A percentile compares a stretch with the other conserved stretches of the same genome.
These are phyloP conservation scores for Hirudinaria manillensis DNA, from an alignment of 2,888 invertebrate genomes.

Conservation along the genomic window DNA sequence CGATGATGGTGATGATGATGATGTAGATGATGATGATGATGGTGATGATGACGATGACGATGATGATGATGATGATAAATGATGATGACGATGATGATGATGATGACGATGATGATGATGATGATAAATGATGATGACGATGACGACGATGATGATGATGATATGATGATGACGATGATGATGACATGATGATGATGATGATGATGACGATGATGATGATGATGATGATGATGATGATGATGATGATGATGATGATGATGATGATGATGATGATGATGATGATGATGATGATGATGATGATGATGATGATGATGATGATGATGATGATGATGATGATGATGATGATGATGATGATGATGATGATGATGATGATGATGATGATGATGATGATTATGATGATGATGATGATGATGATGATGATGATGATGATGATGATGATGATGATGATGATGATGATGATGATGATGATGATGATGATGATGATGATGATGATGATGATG, in stretches of 20 bases:
- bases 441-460: constrained; percentile 18
- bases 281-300: constrained; percentile 1
- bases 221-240: constrained; percentile 9
- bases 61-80: constrained; percentile 18
- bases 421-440: constrained; percentile 5
- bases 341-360: neutral
- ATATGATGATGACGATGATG: constrained; percentile 25
- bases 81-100: constrained; percentile 30
- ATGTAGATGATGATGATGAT: constrained; percentile 30
- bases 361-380: neutral
- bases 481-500: constrained; percentile 30
- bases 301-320: neutral
- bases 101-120: constrained; percentile 30
- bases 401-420: neutral
- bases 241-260: constrained; percentile 21
- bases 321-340: neutral
- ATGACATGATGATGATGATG: constrained; percentile 22
- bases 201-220: too few species aligned
- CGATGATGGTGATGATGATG: constrained; percentile 28
- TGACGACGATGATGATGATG: constrained; percentile 22
- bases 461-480: constrained; percentile 16
- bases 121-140: constrained; percentile 30
- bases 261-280: constrained; percentile 18
- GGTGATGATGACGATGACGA: constrained; percentile 26
- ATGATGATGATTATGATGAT: neutral